Percentiles rank a stretch among this genome's conserved stretches.
These are phyloP conservation scores for Therioaphis trifolii DNA, from an alignment of 2,888 invertebrate species.

Conservation along the genomic window DNA sequence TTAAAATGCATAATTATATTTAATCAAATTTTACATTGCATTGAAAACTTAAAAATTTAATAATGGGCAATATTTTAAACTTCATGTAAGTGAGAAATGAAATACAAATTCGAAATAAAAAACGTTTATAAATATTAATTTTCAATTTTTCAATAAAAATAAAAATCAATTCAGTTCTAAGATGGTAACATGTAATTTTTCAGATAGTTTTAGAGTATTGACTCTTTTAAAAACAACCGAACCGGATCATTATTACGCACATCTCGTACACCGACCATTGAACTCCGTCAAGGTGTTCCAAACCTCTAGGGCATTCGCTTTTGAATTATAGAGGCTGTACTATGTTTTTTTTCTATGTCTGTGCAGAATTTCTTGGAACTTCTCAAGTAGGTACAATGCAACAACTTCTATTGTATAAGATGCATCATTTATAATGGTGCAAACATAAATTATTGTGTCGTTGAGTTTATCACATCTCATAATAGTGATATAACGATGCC, in stretches of 20 bases:
- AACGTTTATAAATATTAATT: too few relatives aligned
- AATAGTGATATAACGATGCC: not conserved
- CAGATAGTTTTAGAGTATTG: not conserved
- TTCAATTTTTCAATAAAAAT: too few relatives aligned
- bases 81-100: too few relatives aligned
- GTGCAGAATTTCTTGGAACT: not conserved
- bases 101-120: not conserved
- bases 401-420: not conserved
- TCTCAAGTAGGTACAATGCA: not conserved
- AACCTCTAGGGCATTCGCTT: not conserved
- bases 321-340: not conserved
- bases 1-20: too few relatives aligned
- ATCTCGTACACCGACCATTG: not conserved
- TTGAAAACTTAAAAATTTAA: too few relatives aligned
- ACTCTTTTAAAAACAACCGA: not conserved
- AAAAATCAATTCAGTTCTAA: too few relatives aligned
- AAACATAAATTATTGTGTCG: too few relatives aligned
- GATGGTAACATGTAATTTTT: not conserved
- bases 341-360: not conserved
- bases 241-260: not conserved
- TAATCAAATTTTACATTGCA: too few relatives aligned
- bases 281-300: slow-evolving; percentile 2
- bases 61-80: too few relatives aligned
- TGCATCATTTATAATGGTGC: not conserved
- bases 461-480: not conserved